Conservation (phyloP, 2,797 vertebrate species). For the Holocentrus rufus region DNA sequence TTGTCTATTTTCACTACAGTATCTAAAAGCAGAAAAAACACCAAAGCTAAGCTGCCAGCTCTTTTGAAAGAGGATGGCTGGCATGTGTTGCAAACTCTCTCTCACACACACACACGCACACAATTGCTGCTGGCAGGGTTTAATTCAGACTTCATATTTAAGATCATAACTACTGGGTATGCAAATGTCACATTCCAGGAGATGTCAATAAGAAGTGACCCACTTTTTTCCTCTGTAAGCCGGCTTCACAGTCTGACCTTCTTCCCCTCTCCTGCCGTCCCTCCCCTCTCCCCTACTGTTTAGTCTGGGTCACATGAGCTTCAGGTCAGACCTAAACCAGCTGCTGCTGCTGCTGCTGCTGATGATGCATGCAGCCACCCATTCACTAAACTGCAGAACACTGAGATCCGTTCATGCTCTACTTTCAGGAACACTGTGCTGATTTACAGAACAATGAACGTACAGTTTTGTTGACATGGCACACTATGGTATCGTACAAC, state of each 20-base stretch:
- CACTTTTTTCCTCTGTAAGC: conserved; percentile 37
- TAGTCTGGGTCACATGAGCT: conserved; percentile 58
- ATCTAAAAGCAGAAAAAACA: conserved; percentile 24
- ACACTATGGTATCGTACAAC: too few species aligned
- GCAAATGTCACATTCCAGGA: conserved; percentile 52
- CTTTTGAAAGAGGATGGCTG: neutral
- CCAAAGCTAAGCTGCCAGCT: neutral
- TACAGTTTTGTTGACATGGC: neutral
- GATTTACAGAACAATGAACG: neutral
- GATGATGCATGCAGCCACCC: neutral
- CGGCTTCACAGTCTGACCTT: conserved; percentile 40
- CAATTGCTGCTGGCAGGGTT: conserved; percentile 18
- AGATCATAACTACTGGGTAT: conserved; percentile 28
- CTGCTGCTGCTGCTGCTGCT: conserved; percentile 35
- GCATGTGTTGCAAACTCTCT: conserved; percentile 20
- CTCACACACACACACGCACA: conserved; percentile 16
- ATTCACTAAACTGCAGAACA: conserved; percentile 22
- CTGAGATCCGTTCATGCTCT: conserved; percentile 29
- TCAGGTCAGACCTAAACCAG: conserved; percentile 44
- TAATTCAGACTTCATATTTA: conserved; percentile 44
- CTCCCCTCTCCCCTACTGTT: conserved; percentile 35
- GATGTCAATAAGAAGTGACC: conserved; percentile 48
- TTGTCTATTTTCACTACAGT: neutral
- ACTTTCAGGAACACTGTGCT: neutral
- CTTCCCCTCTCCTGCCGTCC: conserved; percentile 8